Evolutionary conservation across 2,113 vertebrate genomes (phyloP), one percentile per base, ranked within the genome.

Genomic region (Hassar affinis): DNA sequence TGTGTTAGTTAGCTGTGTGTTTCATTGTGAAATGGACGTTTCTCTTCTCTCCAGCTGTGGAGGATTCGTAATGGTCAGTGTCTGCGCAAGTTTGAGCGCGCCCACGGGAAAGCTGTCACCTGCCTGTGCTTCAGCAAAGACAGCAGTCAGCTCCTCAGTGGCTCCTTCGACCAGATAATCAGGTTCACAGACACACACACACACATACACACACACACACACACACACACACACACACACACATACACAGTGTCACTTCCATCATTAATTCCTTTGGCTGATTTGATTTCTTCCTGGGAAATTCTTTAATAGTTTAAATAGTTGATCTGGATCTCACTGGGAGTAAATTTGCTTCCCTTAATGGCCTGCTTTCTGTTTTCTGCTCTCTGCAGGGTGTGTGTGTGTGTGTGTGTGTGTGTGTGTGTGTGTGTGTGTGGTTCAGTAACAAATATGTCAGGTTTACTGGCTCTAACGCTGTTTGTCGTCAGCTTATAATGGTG

Each of bases 61-160:
- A 99, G 98, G 90, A 98, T 99, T 90, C 97, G 98, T 91, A 99
- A 97, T 0, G 98, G 98, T 51, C 97, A 98, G 86, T 99, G 98
- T 89, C 92, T 99, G 89, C 92, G 96, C 77, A 93, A 96, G 83
- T 98, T 99, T 71, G 98, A 99, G 86, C 95, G 96, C 7, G 97
- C 96, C 0, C 98, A 99, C 90, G 97, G 96, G 89, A 99, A 99
- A 93, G 98, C 97, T 45, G 97, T 99, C 38, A 99, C 98, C 0
- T 98, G 97, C 81, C 89, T 99, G 38, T 97, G 95, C 88, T 99
- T 99, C 93, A 99, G 96, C 57, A 98, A 97, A 85, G 97, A 99
- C 91, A 97, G 95, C 92, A 96, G 96, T 87, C 97, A 99, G 86
- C 96, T 99, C 69, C 96, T 99, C 80, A 99, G 97, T 78, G 96